These are phyloP conservation scores for Lissonota sp. DNA, from an alignment of 2,888 invertebrate species.

Conservation along the genomic window DNA sequence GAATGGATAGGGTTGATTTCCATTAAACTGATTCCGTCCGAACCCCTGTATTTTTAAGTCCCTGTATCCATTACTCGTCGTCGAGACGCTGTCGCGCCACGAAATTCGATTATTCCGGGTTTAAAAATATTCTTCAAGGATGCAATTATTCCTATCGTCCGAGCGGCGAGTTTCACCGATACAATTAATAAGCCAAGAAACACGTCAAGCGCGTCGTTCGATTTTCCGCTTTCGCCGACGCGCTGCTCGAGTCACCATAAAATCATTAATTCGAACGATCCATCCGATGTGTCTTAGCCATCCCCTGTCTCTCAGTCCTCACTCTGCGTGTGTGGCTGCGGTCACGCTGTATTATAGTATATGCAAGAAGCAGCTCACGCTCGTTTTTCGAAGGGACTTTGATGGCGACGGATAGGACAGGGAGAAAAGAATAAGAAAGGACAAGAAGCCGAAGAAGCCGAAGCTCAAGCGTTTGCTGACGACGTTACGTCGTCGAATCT, in stretches of 20 bases:
- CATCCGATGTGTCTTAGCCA: slow-evolving; percentile 38
- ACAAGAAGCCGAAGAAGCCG: slow-evolving; percentile 51
- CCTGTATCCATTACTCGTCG: too few species aligned
- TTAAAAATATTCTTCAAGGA: neutral
- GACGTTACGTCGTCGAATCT: slow-evolving; percentile 59
- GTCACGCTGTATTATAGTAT: neutral
- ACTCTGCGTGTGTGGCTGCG: slow-evolving; percentile 14
- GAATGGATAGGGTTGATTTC: too few species aligned
- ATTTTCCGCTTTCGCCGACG: neutral
- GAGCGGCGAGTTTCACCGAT: neutral
- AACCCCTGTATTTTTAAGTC: too few species aligned
- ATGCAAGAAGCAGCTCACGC: slow-evolving; percentile 46
- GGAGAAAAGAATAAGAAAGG: slow-evolving; percentile 38
- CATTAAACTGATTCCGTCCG: too few species aligned
- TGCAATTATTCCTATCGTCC: neutral
- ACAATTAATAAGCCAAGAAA: slow-evolving; percentile 3
- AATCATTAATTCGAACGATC: slow-evolving; percentile 36
- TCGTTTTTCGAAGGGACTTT: slow-evolving; percentile 60
- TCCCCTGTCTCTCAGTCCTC: slow-evolving; percentile 15
- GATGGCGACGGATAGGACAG: slow-evolving; percentile 67
- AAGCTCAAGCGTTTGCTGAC: slow-evolving; percentile 50
- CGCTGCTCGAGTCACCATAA: neutral
- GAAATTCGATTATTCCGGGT: neutral
- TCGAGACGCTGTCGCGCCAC: too few species aligned
- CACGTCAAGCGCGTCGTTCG: neutral